Conservation (phyloP, 2,888 invertebrate species). For the Mimumesa dahlbomi region DNA sequence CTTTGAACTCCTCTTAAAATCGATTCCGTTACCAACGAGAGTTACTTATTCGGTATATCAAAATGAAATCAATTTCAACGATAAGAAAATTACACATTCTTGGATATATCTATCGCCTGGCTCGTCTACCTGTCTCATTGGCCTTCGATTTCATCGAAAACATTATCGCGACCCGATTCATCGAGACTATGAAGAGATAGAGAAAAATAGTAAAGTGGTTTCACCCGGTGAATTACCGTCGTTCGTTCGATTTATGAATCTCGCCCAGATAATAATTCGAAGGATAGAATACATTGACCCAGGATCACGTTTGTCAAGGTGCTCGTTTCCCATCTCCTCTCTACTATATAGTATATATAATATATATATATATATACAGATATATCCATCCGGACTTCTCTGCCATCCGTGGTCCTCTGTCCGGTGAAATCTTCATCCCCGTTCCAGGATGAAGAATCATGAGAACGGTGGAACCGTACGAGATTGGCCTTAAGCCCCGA, state of each 20-base stretch:
- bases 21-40: no score
- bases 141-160: no score
- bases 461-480: slow-evolving; percentile 17
- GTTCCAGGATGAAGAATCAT: slow-evolving; percentile 30
- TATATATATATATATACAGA: no score
- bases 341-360: not conserved
- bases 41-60: no score
- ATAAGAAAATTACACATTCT: no score
- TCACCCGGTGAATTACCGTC: slow-evolving; percentile 2
- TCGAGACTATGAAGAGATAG: slow-evolving; percentile 22
- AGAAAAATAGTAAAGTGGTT: slow-evolving; percentile 10
- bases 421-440: slow-evolving; percentile 17
- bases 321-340: not conserved
- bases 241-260: slow-evolving; percentile 19
- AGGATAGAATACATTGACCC: slow-evolving; percentile 23
- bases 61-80: no score
- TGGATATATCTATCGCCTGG: no score
- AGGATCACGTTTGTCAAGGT: not conserved
- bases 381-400: not conserved
- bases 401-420: not conserved
- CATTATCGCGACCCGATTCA: no score
- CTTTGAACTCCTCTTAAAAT: no score
- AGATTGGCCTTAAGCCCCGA: slow-evolving; percentile 53
- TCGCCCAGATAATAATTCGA: slow-evolving; percentile 12
- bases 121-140: no score